Evolutionary conservation across 2,797 vertebrate species (phyloP), one percentile per base, ranked within the genome.

Genomic region (Cossypha niveicapilla): DNA sequence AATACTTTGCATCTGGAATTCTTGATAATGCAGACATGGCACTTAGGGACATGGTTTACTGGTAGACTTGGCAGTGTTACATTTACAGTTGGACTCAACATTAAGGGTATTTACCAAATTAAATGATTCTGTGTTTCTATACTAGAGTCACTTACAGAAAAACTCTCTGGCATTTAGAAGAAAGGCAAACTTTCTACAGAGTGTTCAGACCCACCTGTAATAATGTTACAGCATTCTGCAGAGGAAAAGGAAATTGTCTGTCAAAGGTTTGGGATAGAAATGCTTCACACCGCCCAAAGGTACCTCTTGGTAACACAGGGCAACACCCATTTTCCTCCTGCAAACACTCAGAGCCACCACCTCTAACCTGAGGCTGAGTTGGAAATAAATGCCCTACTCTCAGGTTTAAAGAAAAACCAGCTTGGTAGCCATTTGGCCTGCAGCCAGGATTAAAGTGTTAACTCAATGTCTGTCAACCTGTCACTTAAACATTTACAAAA

Each of bases 401-500:
- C 60, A 80, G 71, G 83, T 96, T 96, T 95, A 94, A 95, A 95
- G 95, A 58, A 90, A 94, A 97, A 95, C 0, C 92, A 86, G 84
- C 90, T 93, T 96, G 87, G 95, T 96, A 94, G 92, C 77, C 89
- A 91, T 83, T 93, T 95, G 94, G 96, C 97, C 97, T 89, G 92
- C 95, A 97, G 97, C 96, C 97, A 96, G 96, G 97, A 97, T 97
- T 97, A 97, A 94, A 94, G 92, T 74, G 94, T 94, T 96, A 96
- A 96, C 91, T 94, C 72, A 86, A 67, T 7, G 77, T 96, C 96
- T 95, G 97, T 97, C 97, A 97, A 95, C 83, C 97, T 97, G 97
- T 97, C 97, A 97, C 95, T 97, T 96, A 97, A 97, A 96, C 96
- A 97, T 97, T 94, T 96, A 96, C 95, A 82, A 89, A 97, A 96